A percentile compares a stretch with the other conserved stretches of the same genome.
These are phyloP conservation scores for Microplitis deprimator DNA, from an alignment of 2,888 invertebrate genomes.

Conservation along the genomic window DNA sequence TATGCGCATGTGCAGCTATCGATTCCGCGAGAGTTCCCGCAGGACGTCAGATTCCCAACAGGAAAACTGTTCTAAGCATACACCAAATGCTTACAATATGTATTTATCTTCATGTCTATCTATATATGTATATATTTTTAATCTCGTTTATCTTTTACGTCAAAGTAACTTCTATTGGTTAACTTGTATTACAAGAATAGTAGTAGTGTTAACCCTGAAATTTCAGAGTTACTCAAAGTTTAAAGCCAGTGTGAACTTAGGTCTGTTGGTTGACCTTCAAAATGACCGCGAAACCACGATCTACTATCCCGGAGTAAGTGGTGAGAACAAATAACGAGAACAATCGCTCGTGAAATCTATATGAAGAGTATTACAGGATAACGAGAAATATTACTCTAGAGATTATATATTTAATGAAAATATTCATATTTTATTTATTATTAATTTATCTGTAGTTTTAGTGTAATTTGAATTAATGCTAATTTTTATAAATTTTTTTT, in stretches of 20 bases:
- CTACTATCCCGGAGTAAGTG: conserved; percentile 17
- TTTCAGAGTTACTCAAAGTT: neutral
- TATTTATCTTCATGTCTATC: neutral
- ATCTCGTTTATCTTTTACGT: neutral
- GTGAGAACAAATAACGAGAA: conserved; percentile 16
- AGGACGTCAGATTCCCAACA: conserved; percentile 56
- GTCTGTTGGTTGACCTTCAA: conserved; percentile 14
- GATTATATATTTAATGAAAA: neutral
- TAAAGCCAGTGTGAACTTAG: conserved; percentile 19
- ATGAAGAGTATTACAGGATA: neutral
- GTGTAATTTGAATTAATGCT: neutral
- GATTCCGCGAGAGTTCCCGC: conserved; percentile 62
- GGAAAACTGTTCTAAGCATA: conserved; percentile 43
- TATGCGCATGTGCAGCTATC: conserved; percentile 69
- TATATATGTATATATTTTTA: conserved; percentile 7
- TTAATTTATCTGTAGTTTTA: neutral
- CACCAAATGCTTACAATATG: neutral
- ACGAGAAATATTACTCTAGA: neutral
- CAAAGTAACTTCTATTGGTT: neutral
- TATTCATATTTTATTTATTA: neutral
- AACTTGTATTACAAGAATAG: neutral
- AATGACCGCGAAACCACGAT: conserved; percentile 32
- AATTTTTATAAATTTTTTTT: neutral
- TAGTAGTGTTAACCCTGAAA: neutral
- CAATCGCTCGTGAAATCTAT: neutral